phyloP scores from a whole-genome alignment of 2,113 vertebrate genomes.

The Myotis lucifugus region DNA sequence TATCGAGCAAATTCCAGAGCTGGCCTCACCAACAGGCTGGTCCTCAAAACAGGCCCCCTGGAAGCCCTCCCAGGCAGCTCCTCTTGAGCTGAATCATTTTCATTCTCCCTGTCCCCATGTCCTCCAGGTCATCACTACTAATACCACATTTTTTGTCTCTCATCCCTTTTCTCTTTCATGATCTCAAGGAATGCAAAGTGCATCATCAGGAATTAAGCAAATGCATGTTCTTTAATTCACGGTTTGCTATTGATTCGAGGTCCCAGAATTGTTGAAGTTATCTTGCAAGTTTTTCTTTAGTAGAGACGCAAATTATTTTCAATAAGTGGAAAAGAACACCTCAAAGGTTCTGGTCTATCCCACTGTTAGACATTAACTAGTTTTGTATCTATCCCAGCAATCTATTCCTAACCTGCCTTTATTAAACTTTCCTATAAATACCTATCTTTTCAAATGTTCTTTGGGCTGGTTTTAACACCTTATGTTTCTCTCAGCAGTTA shows the following conservation, averaged over 20 bases:
- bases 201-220: background rate
- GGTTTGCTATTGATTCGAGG: background rate
- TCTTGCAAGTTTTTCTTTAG: background rate
- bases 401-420: background rate
- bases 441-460: background rate
- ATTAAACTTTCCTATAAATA: constrained; percentile 42
- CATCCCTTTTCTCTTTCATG: background rate
- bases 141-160: background rate
- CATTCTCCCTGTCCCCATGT: fast-evolving
- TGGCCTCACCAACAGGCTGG: background rate
- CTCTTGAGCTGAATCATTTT: background rate
- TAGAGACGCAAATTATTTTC: background rate
- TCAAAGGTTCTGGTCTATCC: background rate
- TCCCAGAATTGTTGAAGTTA: background rate
- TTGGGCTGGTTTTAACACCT: constrained; percentile 27
- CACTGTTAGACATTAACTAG: background rate
- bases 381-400: background rate
- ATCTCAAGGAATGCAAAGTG: background rate
- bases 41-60: background rate
- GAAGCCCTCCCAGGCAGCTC: background rate
- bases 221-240: background rate
- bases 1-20: background rate
- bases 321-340: background rate
- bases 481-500: constrained; percentile 48
- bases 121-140: background rate